Conservation (phyloP, 2,797 vertebrate genomes). For the Uromys caudimaculatus region DNA sequence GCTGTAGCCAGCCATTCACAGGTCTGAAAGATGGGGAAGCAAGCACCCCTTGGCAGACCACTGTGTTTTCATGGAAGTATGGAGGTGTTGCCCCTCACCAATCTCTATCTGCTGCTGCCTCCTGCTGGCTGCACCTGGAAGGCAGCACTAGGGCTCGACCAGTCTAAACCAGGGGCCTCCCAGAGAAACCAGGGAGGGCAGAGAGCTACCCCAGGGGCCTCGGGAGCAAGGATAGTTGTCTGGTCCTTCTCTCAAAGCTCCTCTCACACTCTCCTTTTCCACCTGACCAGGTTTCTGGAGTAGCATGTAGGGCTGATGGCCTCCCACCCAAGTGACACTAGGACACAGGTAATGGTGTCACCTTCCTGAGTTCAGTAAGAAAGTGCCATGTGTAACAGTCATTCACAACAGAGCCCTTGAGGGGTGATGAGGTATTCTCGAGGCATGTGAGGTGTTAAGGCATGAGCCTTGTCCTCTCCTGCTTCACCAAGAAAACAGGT, state of each 20-base stretch:
- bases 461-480: neutral
- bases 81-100: neutral
- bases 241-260: neutral
- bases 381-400: neutral
- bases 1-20: too few species aligned
- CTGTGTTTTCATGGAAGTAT: neutral
- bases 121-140: neutral
- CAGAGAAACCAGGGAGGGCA: neutral
- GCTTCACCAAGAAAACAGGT: neutral
- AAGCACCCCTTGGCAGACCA: neutral
- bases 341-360: neutral
- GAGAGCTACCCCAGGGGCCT: neutral
- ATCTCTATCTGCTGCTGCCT: neutral
- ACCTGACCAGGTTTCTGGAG: neutral
- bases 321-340: neutral
- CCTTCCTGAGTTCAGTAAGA: neutral
- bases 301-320: neutral
- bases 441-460: neutral
- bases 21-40: neutral
- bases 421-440: neutral
- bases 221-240: rapidly evolving
- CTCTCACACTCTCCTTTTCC: neutral
- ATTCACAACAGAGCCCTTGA: neutral
- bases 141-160: neutral
- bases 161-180: neutral